Base-by-base conservation (phyloP, 2,797 vertebrate species). In the Hydrophis major region DNA sequence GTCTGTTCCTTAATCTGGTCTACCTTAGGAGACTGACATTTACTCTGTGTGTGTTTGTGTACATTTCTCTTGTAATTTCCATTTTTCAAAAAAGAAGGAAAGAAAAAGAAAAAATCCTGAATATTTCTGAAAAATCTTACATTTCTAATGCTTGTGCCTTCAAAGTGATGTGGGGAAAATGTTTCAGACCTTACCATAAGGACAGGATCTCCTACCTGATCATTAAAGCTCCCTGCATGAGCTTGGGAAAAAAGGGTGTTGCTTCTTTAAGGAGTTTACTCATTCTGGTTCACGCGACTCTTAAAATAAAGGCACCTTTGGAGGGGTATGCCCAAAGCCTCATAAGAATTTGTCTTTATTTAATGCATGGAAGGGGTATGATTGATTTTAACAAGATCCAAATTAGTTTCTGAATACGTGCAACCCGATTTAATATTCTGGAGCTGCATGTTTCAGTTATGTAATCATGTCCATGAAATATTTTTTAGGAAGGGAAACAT, bases 401-500 rank as follows among this genome's bases (percentile, higher is more conserved):
- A 83, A 83, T 47, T 20, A 83, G 47, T 83, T 47, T 47, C 20
- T 25, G 18, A 42, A 47, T 83, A 47, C 1, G 10, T 47, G 12
- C 20, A 83, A 22, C 37, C 37, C 37, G 47, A 11, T 11, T 83
- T 83, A 42, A 37, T 47, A 42, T 42, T 42, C 20, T 83, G 22
- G 8, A 47, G 37, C 37, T 83, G 37, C 7, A 83, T 25, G 60
- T 59, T 22, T 91, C 90, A 18, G 20, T 86, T 94, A 50, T 92
- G 4, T 13, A 32, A 2, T 93, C 92, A 74, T 92, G 16, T 18
- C 6, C 87, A 92, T 91, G 74, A 91, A 94, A 61, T 93, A 28
- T 87, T 37, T 37, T 94, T 16, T 27, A 25, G 32, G 91, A 25
- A 61, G 87, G 55, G 11, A 92, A 93, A 53, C 74, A 94, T 87